A percentile compares a stretch with the other conserved stretches of the same genome.
Evolutionary conservation across 2,888 invertebrate genomes (phyloP).

Genomic region (Drosophila robusta): DNA sequence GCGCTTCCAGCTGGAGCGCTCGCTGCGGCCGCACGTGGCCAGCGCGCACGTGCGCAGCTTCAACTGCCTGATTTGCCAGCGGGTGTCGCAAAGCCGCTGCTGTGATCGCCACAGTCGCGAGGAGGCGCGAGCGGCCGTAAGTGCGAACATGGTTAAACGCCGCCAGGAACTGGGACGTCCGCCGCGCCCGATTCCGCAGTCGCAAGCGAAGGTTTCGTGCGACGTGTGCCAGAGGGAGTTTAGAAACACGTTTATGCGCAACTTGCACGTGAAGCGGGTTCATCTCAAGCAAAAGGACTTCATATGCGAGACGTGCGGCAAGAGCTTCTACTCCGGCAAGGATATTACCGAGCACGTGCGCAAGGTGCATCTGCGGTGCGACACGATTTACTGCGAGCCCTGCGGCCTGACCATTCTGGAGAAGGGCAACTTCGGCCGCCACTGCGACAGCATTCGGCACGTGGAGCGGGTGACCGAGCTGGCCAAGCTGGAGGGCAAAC

Average conservation of each 20-base stretch:
- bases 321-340: conserved; percentile 30
- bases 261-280: conserved; percentile 21
- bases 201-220: conserved; percentile 2
- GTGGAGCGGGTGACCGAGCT: conserved; percentile 12
- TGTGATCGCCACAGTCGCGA: conserved; percentile 28
- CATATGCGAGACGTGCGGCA: conserved; percentile 44
- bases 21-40: conserved; percentile 8
- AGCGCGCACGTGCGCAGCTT: conserved; percentile 18
- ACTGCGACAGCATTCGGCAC: conserved; percentile 36
- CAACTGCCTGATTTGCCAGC: conserved; percentile 41
- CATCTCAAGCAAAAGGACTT: conserved; percentile 41
- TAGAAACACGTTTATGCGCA: conserved; percentile 2
- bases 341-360: conserved; percentile 24
- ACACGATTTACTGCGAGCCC: conserved; percentile 20
- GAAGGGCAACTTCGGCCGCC: conserved; percentile 37
- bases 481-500: background rate
- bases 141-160: background rate
- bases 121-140: conserved; percentile 29
- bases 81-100: conserved; percentile 10
- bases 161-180: conserved; percentile 15
- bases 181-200: background rate
- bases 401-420: conserved; percentile 39
- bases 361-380: conserved; percentile 25
- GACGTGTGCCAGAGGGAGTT: conserved; percentile 20
- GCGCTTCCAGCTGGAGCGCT: conserved; percentile 33